Base-by-base conservation (phyloP, 1,140 invertebrate species). In the Lepidurus arcticus region DNA sequence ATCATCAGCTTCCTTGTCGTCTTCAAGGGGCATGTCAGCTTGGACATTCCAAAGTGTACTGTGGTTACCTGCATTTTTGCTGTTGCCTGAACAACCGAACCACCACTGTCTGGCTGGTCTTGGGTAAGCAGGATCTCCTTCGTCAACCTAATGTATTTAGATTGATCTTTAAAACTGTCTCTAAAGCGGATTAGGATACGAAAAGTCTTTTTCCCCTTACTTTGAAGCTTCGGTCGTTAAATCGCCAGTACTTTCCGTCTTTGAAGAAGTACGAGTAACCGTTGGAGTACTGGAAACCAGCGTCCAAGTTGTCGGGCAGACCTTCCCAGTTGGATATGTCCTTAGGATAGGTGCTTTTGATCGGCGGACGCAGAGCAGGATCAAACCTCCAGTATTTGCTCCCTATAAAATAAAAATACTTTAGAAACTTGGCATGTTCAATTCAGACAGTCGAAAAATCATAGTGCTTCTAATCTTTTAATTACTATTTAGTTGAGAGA, bases 191-290 rank as follows among this genome's bases (percentile, higher is more conserved):
- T n/a, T 73, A 24, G 65, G 65, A 73, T 0, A 24, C 34, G 34
- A 34, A 44, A 16, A 44, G 44, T 44, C 7, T 1, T 74, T 42
- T 2, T 65, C 76, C 13, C 9, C 24, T 13, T 16, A 44, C 13
- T 75, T 44, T 16, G 76, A 26, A 42, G 21, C 45, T 73, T 42
- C 42, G n/a, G 44, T 34, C 43, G 13, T 34, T 75, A 45, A 34
- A 24, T 42, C 21, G 74, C 13, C 16, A 76, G 65, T 98, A 98
- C 26, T 90, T 88, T 73, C 91, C 90, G 80, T 90, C 91, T 84
- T 96, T 96, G 88, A 97, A 98, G 89, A 98, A 98, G 85, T 98
- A 98, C 0, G 96, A 98, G 84, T 94, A 94, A n/a, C 94, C 94
- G 83, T 97, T 96, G 8, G 90, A 92, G 86, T 96, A 97, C 81